A percentile compares a stretch with the other conserved stretches of the same genome.
Evolutionary conservation across 2,113 vertebrate genomes (phyloP).

Genomic region (Vireo altiloquus): DNA sequence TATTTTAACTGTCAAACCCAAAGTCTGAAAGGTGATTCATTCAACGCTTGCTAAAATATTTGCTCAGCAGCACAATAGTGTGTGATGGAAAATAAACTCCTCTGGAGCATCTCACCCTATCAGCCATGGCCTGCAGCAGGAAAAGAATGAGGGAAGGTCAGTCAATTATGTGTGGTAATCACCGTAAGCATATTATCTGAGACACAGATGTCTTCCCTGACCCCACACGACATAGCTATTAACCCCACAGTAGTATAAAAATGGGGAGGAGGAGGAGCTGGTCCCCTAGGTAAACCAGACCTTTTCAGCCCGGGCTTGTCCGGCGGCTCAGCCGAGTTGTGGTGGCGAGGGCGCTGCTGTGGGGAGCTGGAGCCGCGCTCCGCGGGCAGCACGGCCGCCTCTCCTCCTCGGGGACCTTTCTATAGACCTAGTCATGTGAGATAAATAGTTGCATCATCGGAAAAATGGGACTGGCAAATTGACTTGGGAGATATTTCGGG

Average conservation of each 20-base stretch:
- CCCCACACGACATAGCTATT: conserved; percentile 88
- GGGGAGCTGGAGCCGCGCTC: conserved; percentile 49
- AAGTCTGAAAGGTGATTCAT: conserved; percentile 83
- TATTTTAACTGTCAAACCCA: conserved; percentile 78
- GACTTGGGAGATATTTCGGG: conserved; percentile 61
- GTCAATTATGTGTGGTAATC: conserved; percentile 96
- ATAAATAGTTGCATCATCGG: conserved; percentile 78
- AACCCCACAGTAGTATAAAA: conserved; percentile 84
- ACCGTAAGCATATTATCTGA: conserved; percentile 92
- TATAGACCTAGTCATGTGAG: conserved; percentile 77
- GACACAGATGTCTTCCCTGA: conserved; percentile 90
- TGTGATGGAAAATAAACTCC: conserved; percentile 90
- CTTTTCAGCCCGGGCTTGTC: conserved; percentile 72
- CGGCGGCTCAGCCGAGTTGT: conserved; percentile 55
- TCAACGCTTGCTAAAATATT: conserved; percentile 96
- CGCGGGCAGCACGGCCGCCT: neutral
- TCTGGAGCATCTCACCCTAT: conserved; percentile 80
- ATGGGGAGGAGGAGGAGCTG: conserved; percentile 73
- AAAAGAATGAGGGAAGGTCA: conserved; percentile 92
- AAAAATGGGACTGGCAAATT: conserved; percentile 71
- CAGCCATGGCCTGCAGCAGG: conserved; percentile 83
- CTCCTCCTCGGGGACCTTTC: conserved; percentile 70
- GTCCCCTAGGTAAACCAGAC: conserved; percentile 77
- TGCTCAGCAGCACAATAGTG: conserved; percentile 87
- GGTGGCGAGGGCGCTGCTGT: conserved; percentile 39